Conservation (phyloP, 2,113 vertebrate species). For the Oryzias curvinotus region DNA sequence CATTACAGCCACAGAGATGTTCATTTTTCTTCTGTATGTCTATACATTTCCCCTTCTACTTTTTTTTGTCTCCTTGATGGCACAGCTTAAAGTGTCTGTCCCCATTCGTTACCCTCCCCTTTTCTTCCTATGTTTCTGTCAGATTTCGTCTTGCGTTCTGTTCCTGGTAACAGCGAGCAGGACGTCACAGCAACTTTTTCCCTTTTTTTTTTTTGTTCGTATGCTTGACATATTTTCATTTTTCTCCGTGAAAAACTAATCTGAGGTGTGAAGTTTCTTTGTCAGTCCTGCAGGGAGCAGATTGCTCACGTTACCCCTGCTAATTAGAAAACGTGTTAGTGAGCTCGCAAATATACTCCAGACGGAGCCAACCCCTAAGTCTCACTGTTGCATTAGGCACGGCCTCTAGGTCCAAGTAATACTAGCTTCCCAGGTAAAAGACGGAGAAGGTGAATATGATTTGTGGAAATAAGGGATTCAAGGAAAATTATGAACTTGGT, state of each 20-base stretch:
- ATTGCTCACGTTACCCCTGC: constrained; percentile 63
- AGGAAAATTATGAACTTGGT: constrained; percentile 44
- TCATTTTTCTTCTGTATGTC: neutral
- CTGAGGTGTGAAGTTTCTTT: constrained; percentile 48
- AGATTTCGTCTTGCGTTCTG: constrained; percentile 35
- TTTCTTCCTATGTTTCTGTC: constrained; percentile 22
- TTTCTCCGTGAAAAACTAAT: constrained; percentile 41
- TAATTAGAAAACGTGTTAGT: constrained; percentile 78
- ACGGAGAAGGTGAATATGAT: neutral
- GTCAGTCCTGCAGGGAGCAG: constrained; percentile 57
- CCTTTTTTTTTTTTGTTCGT: neutral
- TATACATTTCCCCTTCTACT: neutral
- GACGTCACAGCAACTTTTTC: constrained; percentile 23
- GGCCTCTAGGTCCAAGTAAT: constrained; percentile 33
- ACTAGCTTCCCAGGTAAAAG: constrained; percentile 40
- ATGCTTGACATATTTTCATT: constrained; percentile 28
- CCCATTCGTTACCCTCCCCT: constrained; percentile 20
- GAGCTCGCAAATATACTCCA: constrained; percentile 60
- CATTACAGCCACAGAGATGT: neutral
- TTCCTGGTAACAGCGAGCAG: constrained; percentile 45
- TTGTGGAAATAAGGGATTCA: constrained; percentile 37
- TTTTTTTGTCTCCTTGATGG: constrained; percentile 26
- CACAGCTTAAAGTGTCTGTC: constrained; percentile 32
- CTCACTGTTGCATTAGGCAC: constrained; percentile 52
- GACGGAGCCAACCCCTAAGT: constrained; percentile 43